Evolutionary conservation across 2,113 vertebrate species (phyloP), one percentile per base, ranked within the genome.

Genomic region (Cricetomys ansorgei): DNA sequence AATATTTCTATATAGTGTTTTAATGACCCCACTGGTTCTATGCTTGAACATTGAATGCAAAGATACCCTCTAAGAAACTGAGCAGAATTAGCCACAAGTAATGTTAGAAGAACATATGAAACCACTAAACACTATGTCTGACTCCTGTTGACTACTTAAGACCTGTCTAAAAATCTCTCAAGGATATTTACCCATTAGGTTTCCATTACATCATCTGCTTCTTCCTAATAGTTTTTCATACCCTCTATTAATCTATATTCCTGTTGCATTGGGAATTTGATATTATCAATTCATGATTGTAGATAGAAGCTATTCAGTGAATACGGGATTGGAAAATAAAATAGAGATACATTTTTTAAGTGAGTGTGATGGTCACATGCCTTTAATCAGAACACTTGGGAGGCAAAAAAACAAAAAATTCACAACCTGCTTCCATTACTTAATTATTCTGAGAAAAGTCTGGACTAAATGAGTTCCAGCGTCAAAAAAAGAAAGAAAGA

Each of bases 281-380:
- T 87, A 91, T 65, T 4, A 92, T 37, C 31, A 96, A 50, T 16
- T 79, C 40, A 75, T 53, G 73, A 96, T 94, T 75, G 83, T 91
- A 40, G 84, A 79, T 86, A 80, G 13, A 62, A 90, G 27, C 7
- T 81, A 80, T 88, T 62, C 19, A 72, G 31, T 72, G 13, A 90
- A 23, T 80, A 11, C 48, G 81, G 65, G 27, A 59, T n/a, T 89
- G 5, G 40, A 89, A 94, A 69, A 48, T 70, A 2, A 2, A 15
- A 75, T 76, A 17, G 5, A 23, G 12, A 65, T 93, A 40, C 83
- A 64, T 72, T 89, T 95, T 21, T 94, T 53, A 95, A 1, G 6
- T 67, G 5, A 23, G 11, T 69, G 19, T 50, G 10, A 13, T 86
- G 43, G 62, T 37, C 25, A 23, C 29, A 50, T 21, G 29, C 29